Evolutionary conservation across 2,113 vertebrate genomes (phyloP).

Genomic region (Triplophysa tibetana): DNA sequence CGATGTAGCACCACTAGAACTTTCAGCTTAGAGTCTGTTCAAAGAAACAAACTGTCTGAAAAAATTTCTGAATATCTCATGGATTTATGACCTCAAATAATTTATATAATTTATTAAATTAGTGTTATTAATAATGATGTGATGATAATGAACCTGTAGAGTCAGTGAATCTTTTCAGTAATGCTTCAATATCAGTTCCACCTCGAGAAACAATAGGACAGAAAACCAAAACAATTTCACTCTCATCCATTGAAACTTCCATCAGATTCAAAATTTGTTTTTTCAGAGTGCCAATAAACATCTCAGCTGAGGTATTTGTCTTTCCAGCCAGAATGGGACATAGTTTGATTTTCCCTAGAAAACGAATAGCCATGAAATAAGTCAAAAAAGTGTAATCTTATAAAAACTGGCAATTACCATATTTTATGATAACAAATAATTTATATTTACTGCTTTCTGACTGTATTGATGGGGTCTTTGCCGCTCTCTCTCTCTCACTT

Average conservation of each 20-base stretch:
- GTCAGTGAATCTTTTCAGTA: background rate
- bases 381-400: background rate
- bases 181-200: constrained; percentile 18
- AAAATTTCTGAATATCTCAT: background rate
- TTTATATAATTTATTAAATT: no score
- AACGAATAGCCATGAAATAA: background rate
- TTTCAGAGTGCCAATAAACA: background rate
- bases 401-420: no score
- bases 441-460: no score
- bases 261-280: background rate
- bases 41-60: background rate
- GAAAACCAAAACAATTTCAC: constrained; percentile 1
- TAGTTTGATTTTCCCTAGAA: background rate
- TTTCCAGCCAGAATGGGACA: background rate
- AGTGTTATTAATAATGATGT: background rate
- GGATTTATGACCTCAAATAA: background rate
- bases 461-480: no score
- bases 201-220: constrained; percentile 16
- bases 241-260: background rate
- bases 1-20: constrained; percentile 30
- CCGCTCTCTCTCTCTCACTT: no score
- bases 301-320: no score
- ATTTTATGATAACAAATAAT: no score
- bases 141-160: background rate
- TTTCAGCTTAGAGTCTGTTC: background rate